Evolutionary conservation across 2,888 invertebrate genomes (phyloP), one percentile per base, ranked within the genome.

Genomic region (Apeira syringaria): DNA sequence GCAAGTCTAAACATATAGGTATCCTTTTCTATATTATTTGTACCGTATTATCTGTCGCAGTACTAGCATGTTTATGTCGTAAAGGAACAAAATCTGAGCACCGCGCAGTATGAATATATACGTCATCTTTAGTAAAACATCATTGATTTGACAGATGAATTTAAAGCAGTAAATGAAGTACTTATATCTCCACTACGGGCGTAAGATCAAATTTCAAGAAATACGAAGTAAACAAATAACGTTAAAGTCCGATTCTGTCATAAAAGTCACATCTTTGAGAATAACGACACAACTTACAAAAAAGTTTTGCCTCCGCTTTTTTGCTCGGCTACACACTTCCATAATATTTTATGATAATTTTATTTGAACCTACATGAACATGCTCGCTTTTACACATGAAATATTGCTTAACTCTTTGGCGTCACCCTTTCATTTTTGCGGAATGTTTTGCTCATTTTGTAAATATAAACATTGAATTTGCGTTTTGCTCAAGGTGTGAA

Each of bases 181-280:
- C 57, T 61, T 70, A 71, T 66, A 66, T 64, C 11, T 35, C 5
- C 50, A 55, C 60, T 61, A 62, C 40, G 51, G 56, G 49, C 61
- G 56, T 60, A 61, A 54, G 71, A 71, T 66, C 71, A 72, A 69
- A 75, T 77, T 70, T 61, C 31, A 59, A 51, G 56, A 60, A 73
- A 76, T 73, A 74, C 71, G 68, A 67, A 64, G 64, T 71, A 66
- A 74, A 80, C 81, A 78, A 84, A 83, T 79, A 80, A 71, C 74
- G 68, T 63, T 66, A 77, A 77, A 77, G 79, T 78, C 80, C 70
- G 72, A 70, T 68, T 71, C 64, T 63, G 73, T 80, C 80, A 79
- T 84, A 84, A 83, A 84, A 82, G 80, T 83, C 83, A 80, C 80
- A 83, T 84, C 76, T 76, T 73, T 70, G 64, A 81, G 83, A 83